Percentiles rank a stretch among this genome's conserved stretches.
These are phyloP conservation scores for Pteronotus mesoamericanus DNA, from an alignment of 2,797 vertebrate genomes.

Conservation along the genomic window DNA sequence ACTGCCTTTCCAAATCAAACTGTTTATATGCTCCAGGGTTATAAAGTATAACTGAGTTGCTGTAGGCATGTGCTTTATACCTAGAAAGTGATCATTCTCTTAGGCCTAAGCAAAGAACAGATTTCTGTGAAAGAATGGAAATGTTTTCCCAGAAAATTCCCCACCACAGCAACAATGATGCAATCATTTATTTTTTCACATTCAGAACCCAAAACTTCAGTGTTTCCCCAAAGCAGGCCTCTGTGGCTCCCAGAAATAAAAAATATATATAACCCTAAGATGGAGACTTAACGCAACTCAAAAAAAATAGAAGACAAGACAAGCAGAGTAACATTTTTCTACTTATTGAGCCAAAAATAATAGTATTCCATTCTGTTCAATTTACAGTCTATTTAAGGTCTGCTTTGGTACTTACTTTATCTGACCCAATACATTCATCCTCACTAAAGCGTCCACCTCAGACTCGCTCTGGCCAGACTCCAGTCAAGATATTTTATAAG, in stretches of 20 bases:
- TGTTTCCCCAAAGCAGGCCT: constrained; percentile 37
- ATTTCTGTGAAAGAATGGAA: constrained; percentile 48
- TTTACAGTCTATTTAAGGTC: constrained; percentile 41
- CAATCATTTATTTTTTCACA: constrained; percentile 29
- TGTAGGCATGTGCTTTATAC: constrained; percentile 36
- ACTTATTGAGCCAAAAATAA: constrained; percentile 57
- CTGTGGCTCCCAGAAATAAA: constrained; percentile 10
- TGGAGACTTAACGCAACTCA: constrained; percentile 13
- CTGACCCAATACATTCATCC: constrained; percentile 50
- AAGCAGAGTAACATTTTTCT: constrained; percentile 39
- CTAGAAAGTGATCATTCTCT: constrained; percentile 34
- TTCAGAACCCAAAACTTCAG: neutral
- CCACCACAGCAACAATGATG: constrained; percentile 9
- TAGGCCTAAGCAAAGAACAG: neutral
- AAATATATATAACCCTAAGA: neutral
- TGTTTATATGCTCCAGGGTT: constrained; percentile 33
- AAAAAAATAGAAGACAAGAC: constrained; percentile 37
- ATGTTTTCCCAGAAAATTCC: constrained; percentile 54
- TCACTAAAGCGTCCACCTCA: constrained; percentile 39
- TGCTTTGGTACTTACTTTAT: constrained; percentile 25
- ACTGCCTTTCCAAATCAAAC: constrained; percentile 53
- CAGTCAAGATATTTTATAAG: constrained; percentile 69
- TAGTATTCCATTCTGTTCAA: constrained; percentile 33
- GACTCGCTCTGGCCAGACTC: constrained; percentile 40
- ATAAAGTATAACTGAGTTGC: constrained; percentile 43